These are phyloP conservation scores for Silurus lanzhouensis DNA, from an alignment of 2,797 vertebrate species.

Conservation along the genomic window DNA sequence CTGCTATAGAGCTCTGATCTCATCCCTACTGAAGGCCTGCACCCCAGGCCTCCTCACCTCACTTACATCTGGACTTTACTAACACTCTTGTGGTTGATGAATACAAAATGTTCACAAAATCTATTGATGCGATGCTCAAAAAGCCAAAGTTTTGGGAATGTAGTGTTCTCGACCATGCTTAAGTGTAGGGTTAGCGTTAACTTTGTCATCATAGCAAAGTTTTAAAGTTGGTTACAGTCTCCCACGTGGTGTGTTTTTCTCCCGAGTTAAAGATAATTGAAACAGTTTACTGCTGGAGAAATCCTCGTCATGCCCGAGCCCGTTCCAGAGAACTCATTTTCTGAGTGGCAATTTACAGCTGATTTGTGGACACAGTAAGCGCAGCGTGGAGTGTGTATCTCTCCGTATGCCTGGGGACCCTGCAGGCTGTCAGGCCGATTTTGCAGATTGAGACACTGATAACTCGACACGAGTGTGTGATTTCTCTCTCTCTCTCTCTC, in stretches of 20 bases:
- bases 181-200: not conserved
- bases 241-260: not conserved
- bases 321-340: conserved; percentile 50
- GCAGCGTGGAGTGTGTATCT: conserved; percentile 32
- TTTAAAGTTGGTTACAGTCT: not conserved
- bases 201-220: not conserved
- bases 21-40: no score
- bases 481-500: conserved; percentile 36
- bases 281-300: conserved; percentile 48
- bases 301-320: conserved; percentile 27
- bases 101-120: no score
- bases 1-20: no score
- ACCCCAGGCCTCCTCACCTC: no score
- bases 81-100: no score
- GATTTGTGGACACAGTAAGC: conserved; percentile 58
- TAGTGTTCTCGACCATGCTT: no score
- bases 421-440: conserved; percentile 49
- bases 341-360: conserved; percentile 57
- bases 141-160: no score
- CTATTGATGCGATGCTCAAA: no score
- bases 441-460: conserved; percentile 55
- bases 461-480: conserved; percentile 48
- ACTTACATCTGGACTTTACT: no score
- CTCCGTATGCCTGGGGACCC: conserved; percentile 40
- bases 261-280: conserved; percentile 41